These are phyloP conservation scores for Lithosia quadra DNA, from an alignment of 2,888 invertebrate species.

Conservation along the genomic window DNA sequence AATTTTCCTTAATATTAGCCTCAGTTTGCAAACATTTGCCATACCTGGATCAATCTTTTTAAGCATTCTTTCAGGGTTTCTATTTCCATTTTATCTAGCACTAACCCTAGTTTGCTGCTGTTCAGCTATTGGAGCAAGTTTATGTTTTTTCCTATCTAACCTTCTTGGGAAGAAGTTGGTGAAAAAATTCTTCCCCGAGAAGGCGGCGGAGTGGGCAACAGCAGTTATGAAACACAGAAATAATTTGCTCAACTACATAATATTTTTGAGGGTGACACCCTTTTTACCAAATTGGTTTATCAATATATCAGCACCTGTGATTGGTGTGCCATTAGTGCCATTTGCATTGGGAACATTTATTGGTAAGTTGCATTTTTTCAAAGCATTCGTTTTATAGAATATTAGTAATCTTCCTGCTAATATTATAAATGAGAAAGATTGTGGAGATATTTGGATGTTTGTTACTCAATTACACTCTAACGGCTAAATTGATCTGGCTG, in stretches of 20 bases:
- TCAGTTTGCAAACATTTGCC: slow-evolving; percentile 98
- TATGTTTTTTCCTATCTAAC: slow-evolving; percentile 97
- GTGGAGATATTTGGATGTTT: too few relatives aligned
- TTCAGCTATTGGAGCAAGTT: slow-evolving; percentile 97
- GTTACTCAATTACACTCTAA: too few relatives aligned
- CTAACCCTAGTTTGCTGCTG: slow-evolving; percentile 96
- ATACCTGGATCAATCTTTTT: slow-evolving; percentile 99
- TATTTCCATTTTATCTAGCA: slow-evolving; percentile 97
- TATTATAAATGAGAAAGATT: too few relatives aligned
- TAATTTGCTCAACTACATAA: slow-evolving; percentile 97
- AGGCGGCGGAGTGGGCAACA: slow-evolving; percentile 94
- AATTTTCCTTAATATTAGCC: slow-evolving; percentile 63
- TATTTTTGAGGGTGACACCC: slow-evolving; percentile 98
- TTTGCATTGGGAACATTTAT: slow-evolving; percentile 99
- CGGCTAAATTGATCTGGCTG: too few relatives aligned
- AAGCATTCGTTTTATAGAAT: too few relatives aligned
- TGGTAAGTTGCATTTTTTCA: slow-evolving; percentile 82
- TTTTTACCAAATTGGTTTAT: slow-evolving; percentile 99
- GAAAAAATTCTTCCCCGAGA: slow-evolving; percentile 95
- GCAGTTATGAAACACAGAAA: slow-evolving; percentile 95
- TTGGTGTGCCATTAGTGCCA: slow-evolving; percentile 96
- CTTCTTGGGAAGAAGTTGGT: slow-evolving; percentile 95
- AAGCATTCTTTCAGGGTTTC: slow-evolving; percentile 98
- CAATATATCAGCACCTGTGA: slow-evolving; percentile 97
- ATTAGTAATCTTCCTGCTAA: too few relatives aligned